phyloP scores from a whole-genome alignment of 1,140 invertebrate genomes.

The Ladona fulva region DNA sequence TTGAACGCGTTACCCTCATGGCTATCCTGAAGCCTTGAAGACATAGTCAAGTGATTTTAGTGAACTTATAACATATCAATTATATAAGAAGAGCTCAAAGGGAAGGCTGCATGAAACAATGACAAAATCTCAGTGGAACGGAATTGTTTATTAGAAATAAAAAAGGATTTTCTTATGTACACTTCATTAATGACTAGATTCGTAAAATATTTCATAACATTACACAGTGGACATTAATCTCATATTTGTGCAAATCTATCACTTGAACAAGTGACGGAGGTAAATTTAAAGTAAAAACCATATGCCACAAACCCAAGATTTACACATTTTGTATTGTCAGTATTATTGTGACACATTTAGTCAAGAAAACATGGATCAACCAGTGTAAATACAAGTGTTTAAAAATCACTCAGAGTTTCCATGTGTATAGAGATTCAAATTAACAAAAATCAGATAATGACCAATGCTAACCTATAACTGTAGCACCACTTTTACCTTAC shows the following conservation, averaged over 20 bases:
- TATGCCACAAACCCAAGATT: background rate
- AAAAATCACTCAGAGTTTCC: background rate
- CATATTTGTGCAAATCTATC: background rate
- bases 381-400: background rate
- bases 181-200: constrained; percentile 7
- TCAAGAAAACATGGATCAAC: background rate
- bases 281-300: background rate
- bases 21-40: too few species aligned
- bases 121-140: background rate
- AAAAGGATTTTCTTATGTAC: background rate
- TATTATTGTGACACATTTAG: background rate
- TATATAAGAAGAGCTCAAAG: too few species aligned
- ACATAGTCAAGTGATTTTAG: too few species aligned
- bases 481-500: background rate
- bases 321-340: background rate
- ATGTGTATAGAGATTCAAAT: too few species aligned
- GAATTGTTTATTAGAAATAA: background rate
- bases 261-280: background rate
- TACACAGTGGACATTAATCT: background rate
- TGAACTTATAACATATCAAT: too few species aligned
- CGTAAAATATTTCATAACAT: background rate
- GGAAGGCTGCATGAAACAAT: too few species aligned
- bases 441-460: background rate
- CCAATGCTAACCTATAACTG: background rate
- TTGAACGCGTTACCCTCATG: too few species aligned